phyloP scores from a whole-genome alignment of 2,113 vertebrate species.

The Pterocles gutturalis region DNA sequence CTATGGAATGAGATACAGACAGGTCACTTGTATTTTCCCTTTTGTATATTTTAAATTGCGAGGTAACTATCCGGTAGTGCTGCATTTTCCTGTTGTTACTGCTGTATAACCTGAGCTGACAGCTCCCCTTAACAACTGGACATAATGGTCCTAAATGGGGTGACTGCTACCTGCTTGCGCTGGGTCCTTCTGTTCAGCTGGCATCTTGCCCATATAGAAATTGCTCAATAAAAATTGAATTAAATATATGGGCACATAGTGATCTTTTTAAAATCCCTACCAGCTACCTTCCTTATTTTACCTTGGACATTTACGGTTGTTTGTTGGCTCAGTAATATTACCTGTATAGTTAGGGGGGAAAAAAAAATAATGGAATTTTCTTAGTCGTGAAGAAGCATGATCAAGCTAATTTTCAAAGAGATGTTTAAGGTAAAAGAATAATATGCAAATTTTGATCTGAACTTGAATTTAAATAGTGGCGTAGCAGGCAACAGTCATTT shows the following conservation, averaged over 20 bases:
- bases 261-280: neutral
- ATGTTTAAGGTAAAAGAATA: neutral
- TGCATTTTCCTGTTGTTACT: neutral
- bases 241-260: neutral
- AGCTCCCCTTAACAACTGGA: neutral
- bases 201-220: slow-evolving; percentile 19
- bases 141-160: neutral
- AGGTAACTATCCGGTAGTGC: neutral
- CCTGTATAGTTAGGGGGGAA: neutral
- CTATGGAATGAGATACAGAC: neutral
- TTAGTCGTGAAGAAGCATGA: neutral
- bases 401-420: neutral
- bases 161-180: neutral
- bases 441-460: neutral
- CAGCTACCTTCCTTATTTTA: neutral
- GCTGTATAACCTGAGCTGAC: neutral
- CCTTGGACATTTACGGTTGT: neutral
- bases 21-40: neutral
- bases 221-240: neutral
- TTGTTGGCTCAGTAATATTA: neutral
- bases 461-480: neutral
- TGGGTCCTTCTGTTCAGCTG: slow-evolving; percentile 33
- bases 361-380: neutral
- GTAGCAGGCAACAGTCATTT: neutral
- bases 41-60: neutral